phyloP scores from a whole-genome alignment of 2,113 vertebrate species.

The Stictonetta naevosa region DNA sequence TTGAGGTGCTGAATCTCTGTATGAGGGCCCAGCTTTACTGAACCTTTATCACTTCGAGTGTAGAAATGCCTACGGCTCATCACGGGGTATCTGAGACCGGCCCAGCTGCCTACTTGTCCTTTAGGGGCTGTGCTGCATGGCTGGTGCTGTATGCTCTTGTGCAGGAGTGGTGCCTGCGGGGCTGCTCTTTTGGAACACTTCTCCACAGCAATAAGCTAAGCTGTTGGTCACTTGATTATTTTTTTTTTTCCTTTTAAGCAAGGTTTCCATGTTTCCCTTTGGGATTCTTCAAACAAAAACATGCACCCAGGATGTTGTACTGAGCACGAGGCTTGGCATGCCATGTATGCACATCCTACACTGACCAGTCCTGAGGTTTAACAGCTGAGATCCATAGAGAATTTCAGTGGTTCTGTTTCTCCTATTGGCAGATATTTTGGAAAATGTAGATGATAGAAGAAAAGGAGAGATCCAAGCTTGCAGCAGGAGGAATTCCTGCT shows the following conservation, averaged over 20 bases:
- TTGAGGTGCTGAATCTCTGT: neutral
- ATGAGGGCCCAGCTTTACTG: neutral
- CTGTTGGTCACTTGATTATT: neutral
- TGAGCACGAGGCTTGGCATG: neutral
- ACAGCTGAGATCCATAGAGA: neutral
- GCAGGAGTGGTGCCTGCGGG: neutral
- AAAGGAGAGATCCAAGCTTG: neutral
- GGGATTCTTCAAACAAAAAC: neutral
- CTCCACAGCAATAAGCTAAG: neutral
- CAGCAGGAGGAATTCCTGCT: neutral
- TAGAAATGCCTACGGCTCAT: neutral
- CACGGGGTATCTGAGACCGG: neutral
- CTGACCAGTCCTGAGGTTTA: neutral
- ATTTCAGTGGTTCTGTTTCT: neutral
- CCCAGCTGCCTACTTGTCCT: neutral
- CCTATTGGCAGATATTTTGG: neutral
- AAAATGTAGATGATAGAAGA: neutral
- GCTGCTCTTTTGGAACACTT: neutral
- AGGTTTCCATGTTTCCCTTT: neutral
- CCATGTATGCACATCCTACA: rapidly evolving
- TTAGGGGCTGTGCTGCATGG: neutral
- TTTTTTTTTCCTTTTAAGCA: neutral
- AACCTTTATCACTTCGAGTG: neutral
- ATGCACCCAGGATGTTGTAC: neutral
- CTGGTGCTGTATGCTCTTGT: neutral